Percentiles rank a stretch among this genome's conserved stretches.
Conservation (phyloP, 2,113 vertebrate species). For the Falco punctatus region DNA sequence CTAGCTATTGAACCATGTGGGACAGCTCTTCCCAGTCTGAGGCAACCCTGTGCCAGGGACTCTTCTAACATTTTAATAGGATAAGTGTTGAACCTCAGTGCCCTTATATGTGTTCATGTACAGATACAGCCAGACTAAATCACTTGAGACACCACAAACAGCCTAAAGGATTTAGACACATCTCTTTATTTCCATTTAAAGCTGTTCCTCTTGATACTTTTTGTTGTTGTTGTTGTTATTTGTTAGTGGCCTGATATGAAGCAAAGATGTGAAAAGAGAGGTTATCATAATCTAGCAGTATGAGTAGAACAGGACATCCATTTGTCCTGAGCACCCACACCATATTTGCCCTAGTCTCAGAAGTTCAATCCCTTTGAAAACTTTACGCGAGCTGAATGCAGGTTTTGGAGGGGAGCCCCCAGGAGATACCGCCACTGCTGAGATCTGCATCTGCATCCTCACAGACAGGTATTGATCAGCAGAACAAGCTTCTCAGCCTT, state of each 20-base stretch:
- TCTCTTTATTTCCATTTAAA: constrained; percentile 62
- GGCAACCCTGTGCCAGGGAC: not conserved
- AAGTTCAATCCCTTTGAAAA: not conserved
- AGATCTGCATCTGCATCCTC: not conserved
- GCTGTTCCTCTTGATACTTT: not conserved
- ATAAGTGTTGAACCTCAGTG: constrained; percentile 36
- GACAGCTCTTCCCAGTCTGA: not conserved
- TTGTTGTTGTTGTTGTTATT: not conserved
- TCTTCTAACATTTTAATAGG: constrained; percentile 54
- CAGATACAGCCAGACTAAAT: constrained; percentile 28
- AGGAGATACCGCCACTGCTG: not conserved
- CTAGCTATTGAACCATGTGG: not conserved
- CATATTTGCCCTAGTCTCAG: not conserved
- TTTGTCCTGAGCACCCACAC: not conserved
- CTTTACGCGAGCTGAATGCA: not conserved
- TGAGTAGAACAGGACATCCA: not conserved
- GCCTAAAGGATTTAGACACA: constrained; percentile 46
- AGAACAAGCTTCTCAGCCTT: constrained; percentile 7
- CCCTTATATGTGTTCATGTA: constrained; percentile 10
- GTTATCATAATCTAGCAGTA: not conserved
- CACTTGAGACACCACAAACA: constrained; percentile 51
- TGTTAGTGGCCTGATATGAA: not conserved
- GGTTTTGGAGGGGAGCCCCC: not conserved
- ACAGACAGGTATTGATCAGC: not conserved
- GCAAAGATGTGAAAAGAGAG: not conserved